Percentiles rank a stretch among this genome's conserved stretches.
Conservation (phyloP, 53 echinoderm and acorn worm genomes). For the Patiria pectinifera region DNA sequence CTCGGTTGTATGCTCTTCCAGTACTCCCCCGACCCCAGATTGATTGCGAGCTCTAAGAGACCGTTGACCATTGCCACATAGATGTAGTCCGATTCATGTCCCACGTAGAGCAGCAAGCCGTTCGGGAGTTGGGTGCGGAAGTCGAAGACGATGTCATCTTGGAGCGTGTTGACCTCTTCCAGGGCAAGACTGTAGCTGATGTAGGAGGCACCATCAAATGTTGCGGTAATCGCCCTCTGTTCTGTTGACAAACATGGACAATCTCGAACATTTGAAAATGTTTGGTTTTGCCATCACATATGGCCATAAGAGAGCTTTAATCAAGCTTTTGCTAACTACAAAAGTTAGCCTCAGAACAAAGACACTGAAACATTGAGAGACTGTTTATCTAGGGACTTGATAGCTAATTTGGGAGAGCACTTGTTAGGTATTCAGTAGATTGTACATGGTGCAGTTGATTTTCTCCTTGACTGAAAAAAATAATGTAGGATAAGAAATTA, state of each 20-base stretch:
- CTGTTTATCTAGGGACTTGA: too few relatives aligned
- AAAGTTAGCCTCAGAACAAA: too few relatives aligned
- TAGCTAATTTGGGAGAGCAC: too few relatives aligned
- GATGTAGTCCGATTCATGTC: slow-evolving; percentile 82
- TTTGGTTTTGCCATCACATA: too few relatives aligned
- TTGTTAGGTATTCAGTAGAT: too few relatives aligned
- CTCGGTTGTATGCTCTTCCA: slow-evolving; percentile 66
- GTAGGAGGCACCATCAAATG: slow-evolving; percentile 87
- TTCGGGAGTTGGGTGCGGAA: slow-evolving; percentile 83
- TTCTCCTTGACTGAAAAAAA: too few relatives aligned
- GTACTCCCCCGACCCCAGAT: slow-evolving; percentile 91
- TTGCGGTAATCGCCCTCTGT: slow-evolving; percentile 72
- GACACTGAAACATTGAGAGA: too few relatives aligned
- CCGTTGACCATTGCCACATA: slow-evolving; percentile 82
- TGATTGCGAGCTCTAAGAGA: slow-evolving; percentile 74
- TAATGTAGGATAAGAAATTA: too few relatives aligned
- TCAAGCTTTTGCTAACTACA: too few relatives aligned
- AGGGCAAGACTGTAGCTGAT: slow-evolving; percentile 81
- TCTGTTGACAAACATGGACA: slow-evolving; percentile 41
- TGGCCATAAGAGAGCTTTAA: too few relatives aligned
- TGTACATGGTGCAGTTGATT: too few relatives aligned
- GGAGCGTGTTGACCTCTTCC: slow-evolving; percentile 59
- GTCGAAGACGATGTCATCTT: slow-evolving; percentile 84
- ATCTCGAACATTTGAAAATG: neutral
- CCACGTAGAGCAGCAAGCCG: slow-evolving; percentile 71